A percentile compares a stretch with the other conserved stretches of the same genome.
These are phyloP conservation scores for Andrena flavipes DNA, from an alignment of 2,888 invertebrate genomes.

Conservation along the genomic window DNA sequence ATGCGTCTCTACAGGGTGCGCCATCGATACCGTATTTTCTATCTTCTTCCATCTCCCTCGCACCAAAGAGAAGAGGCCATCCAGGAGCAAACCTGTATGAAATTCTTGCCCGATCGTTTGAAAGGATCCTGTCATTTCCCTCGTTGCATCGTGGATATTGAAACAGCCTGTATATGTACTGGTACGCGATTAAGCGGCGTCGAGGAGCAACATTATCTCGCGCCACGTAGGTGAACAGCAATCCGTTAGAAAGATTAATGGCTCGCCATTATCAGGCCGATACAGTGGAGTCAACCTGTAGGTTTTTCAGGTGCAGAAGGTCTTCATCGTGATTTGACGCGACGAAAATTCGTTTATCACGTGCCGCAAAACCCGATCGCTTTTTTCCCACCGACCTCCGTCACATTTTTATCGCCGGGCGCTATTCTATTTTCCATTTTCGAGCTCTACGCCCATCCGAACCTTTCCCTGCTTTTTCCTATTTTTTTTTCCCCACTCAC, in stretches of 20 bases:
- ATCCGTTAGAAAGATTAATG: slow-evolving; percentile 74
- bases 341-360: slow-evolving; percentile 56
- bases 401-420: slow-evolving; percentile 1
- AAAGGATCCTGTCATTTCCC: background rate
- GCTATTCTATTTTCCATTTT: slow-evolving; percentile 12
- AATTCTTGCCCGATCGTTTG: background rate
- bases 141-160: background rate
- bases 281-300: slow-evolving; percentile 40
- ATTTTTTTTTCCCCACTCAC: background rate
- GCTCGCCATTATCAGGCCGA: slow-evolving; percentile 55
- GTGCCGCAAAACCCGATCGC: background rate
- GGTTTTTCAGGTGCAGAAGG: slow-evolving; percentile 33
- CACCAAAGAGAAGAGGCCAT: too few relatives aligned
- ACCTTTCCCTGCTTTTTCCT: background rate
- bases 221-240: slow-evolving; percentile 57
- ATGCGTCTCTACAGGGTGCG: slow-evolving; percentile 1
- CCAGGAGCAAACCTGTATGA: too few relatives aligned
- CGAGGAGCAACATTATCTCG: slow-evolving; percentile 59
- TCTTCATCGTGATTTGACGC: slow-evolving; percentile 42
- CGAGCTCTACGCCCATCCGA: background rate
- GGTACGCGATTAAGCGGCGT: slow-evolving; percentile 54
- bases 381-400: too few relatives aligned
- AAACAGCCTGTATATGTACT: background rate
- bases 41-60: background rate
- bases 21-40: slow-evolving; percentile 15